A percentile compares a stretch with the other conserved stretches of the same genome.
phyloP scores from a whole-genome alignment of 2,888 invertebrate genomes.

The Chymomyza amoena region DNA sequence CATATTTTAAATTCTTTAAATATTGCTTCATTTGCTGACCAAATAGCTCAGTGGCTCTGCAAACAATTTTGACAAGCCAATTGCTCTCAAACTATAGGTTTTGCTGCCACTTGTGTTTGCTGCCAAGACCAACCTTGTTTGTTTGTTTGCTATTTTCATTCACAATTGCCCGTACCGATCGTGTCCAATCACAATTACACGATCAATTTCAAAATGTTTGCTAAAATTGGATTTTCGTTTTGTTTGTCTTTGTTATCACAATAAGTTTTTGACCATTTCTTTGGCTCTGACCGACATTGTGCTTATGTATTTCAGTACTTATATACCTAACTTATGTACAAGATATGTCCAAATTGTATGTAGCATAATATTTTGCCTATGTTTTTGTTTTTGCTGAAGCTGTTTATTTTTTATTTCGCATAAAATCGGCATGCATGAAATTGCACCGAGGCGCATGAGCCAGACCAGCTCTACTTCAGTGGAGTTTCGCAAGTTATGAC shows the following conservation, averaged over 20 bases:
- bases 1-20: too few species aligned
- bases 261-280: not conserved
- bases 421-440: constrained; percentile 64
- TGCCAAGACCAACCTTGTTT: not conserved
- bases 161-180: constrained; percentile 46
- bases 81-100: constrained; percentile 25
- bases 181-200: constrained; percentile 58
- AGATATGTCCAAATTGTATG: constrained; percentile 18
- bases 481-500: constrained; percentile 65
- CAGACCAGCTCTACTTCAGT: too few species aligned
- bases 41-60: too few species aligned
- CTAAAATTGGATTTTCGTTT: constrained; percentile 28
- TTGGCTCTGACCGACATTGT: not conserved
- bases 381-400: constrained; percentile 19
- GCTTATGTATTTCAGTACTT: not conserved
- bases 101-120: not conserved
- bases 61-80: not conserved
- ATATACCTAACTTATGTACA: not conserved
- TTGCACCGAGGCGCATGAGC: constrained; percentile 49
- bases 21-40: too few species aligned
- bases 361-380: constrained; percentile 15
- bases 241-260: constrained; percentile 30
- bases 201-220: constrained; percentile 53
- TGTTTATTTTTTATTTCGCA: constrained; percentile 26
- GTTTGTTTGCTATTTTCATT: not conserved